Base-by-base conservation (phyloP, 2,888 invertebrate genomes). In the Drosophila subsilvestris region DNA sequence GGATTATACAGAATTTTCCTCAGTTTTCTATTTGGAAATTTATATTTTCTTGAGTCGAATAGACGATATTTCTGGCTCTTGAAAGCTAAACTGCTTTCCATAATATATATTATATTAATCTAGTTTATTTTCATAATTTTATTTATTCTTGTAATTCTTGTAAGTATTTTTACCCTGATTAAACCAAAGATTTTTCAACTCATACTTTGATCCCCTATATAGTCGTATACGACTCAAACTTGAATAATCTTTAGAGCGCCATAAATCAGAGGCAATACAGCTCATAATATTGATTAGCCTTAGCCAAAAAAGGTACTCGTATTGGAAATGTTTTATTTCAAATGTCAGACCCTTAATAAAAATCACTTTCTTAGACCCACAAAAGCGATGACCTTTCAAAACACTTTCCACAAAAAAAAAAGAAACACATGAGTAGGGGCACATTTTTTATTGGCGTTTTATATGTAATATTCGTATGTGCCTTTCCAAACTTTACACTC, bases 391-490 rank as follows among this genome's bases (percentile, higher is more conserved):
- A 37, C 37, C 37, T n/a, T 37, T n/a, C 7, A 2, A n/a, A 37
- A 37, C 14, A 37, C 14, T 37, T 14, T 2, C 2, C 14, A 5
- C n/a, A 27, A 32, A 57, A 56, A 56, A 56, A 57, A 57, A 48
- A 22, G 3, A 22, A 25, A 25, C 25, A 25, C 25, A 5, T 6
- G 22, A 58, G n/a, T 8, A 49, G 27, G 25, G 32, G 25, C 18
- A 12, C n/a, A 29, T 20, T 58, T 62, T 77, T 71, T 66, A 58
- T 42, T 25, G 37, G 7, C 14, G 2, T 6, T 37, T 12, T 63
- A 74, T 65, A 59, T 60, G 43, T 71, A 74, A 75, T 85, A 78
- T 86, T 76, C 32, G 14, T 77, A 73, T 73, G 72, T 56, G 70
- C 58, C 60, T 47, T 68, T 58, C 51, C 44, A 57, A 63, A 29